These are phyloP conservation scores for Myxocyprinus asiaticus DNA, from an alignment of 2,113 vertebrate genomes.

Conservation along the genomic window DNA sequence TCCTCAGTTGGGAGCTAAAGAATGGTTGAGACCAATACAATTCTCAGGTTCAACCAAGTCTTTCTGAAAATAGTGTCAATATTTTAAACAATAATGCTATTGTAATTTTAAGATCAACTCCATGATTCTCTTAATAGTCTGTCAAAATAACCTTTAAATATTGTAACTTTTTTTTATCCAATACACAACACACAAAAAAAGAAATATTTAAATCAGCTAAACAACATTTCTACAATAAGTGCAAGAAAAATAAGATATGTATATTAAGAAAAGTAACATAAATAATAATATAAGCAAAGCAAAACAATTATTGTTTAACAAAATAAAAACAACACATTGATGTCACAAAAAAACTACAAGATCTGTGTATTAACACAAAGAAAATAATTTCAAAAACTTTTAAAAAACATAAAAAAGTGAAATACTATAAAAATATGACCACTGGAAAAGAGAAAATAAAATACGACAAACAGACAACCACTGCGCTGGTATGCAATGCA, in stretches of 20 bases:
- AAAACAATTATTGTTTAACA: background rate
- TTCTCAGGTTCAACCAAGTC: background rate
- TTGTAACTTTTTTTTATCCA: too few species aligned
- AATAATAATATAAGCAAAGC: too few species aligned
- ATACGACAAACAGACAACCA: background rate
- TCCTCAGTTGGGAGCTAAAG: constrained; percentile 47
- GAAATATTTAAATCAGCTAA: too few species aligned
- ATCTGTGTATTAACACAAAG: background rate
- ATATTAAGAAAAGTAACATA: too few species aligned
- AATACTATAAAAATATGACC: background rate
- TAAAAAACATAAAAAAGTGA: background rate
- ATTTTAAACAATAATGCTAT: background rate
- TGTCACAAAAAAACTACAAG: background rate
- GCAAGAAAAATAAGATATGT: too few species aligned
- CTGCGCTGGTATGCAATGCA: background rate
- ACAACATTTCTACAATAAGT: background rate
- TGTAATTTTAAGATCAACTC: background rate
- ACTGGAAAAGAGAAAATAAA: background rate
- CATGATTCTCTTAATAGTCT: background rate
- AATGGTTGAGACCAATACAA: constrained; percentile 22
- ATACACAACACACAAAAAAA: too few species aligned
- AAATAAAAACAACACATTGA: background rate
- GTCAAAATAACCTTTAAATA: background rate
- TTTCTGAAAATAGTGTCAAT: background rate
- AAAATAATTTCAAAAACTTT: background rate